These are phyloP conservation scores for Decapterus maruadsi DNA, from an alignment of 2,797 vertebrate species.

Conservation along the genomic window DNA sequence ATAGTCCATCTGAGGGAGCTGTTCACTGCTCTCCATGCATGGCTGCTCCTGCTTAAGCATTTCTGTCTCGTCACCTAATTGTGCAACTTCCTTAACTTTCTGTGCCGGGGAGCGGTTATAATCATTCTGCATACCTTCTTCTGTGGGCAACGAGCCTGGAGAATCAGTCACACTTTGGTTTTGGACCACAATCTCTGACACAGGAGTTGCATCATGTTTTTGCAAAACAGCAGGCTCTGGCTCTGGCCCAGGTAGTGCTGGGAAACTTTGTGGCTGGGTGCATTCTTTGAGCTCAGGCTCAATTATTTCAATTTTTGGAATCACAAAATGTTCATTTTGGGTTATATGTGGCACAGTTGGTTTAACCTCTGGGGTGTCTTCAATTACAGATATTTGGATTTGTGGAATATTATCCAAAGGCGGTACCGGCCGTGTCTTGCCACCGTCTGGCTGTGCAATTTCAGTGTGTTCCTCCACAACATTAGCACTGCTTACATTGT, in stretches of 20 bases:
- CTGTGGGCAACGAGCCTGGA: conserved; percentile 32
- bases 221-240: conserved; percentile 46
- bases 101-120: conserved; percentile 27
- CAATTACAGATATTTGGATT: conserved; percentile 66
- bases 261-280: conserved; percentile 59
- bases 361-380: conserved; percentile 63
- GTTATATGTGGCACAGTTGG: conserved; percentile 46
- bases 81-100: conserved; percentile 64
- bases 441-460: conserved; percentile 44
- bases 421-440: conserved; percentile 39
- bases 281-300: conserved; percentile 75
- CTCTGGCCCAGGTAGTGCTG: conserved; percentile 57
- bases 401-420: conserved; percentile 69
- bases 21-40: conserved; percentile 11
- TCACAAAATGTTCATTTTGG: conserved; percentile 58
- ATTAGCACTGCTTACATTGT: conserved; percentile 16
- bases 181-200: conserved; percentile 33
- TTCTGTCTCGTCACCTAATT: conserved; percentile 59
- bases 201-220: conserved; percentile 58
- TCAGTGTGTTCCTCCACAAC: conserved; percentile 47
- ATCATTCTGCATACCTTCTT: conserved; percentile 59
- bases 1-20: conserved; percentile 50
- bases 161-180: conserved; percentile 27
- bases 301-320: conserved; percentile 73
- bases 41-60: conserved; percentile 26